Conservation (phyloP, 35 echinoderm and acorn worm species). For the Amphiura filiformis region DNA sequence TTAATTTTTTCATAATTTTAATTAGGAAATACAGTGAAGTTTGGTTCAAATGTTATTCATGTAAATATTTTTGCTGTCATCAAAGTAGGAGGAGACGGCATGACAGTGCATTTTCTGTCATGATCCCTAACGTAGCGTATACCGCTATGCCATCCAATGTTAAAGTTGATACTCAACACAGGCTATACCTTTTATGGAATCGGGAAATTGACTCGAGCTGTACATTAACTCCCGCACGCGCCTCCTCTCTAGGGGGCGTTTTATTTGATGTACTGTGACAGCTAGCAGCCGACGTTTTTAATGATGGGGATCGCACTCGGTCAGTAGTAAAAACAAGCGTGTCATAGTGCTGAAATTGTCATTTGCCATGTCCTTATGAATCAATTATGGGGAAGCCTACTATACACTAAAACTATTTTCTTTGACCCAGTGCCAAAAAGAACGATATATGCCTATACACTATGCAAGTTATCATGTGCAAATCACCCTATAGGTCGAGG, state of each 20-base stretch:
- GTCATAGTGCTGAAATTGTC: no score
- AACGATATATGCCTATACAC: no score
- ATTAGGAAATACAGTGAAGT: no score
- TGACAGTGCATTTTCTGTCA: background rate
- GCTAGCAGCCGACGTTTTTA: background rate
- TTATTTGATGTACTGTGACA: background rate
- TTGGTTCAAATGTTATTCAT: background rate
- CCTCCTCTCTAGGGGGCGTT: conserved; percentile 1
- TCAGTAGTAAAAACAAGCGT: no score
- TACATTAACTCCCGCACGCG: background rate
- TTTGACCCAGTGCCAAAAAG: no score
- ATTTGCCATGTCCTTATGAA: no score
- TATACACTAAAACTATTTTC: no score
- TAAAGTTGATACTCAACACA: background rate
- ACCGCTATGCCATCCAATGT: background rate
- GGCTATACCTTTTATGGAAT: conserved; percentile 1
- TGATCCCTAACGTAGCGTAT: background rate
- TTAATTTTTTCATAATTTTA: no score
- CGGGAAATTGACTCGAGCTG: background rate
- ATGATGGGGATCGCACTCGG: no score
- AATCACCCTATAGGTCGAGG: no score
- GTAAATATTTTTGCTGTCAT: background rate
- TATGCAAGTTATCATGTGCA: no score
- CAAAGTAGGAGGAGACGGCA: background rate
- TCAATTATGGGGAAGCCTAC: no score